Evolutionary conservation across 1,140 invertebrate species (phyloP).

Genomic region (Drosophila funebris): DNA sequence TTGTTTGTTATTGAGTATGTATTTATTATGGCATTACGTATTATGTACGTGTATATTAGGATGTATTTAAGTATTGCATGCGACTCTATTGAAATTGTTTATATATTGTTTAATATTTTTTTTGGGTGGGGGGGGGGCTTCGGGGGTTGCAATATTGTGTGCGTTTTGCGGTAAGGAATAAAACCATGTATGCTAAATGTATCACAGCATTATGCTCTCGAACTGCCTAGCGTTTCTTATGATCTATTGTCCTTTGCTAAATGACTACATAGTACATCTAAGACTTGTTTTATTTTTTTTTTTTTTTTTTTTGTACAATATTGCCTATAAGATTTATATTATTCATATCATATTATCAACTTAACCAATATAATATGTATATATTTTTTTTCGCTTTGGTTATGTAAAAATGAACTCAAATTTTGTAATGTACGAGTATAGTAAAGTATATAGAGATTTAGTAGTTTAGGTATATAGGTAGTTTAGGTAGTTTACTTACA

Average conservation of each 20-base stretch:
- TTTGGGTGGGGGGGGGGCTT: not conserved
- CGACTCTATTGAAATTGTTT: constrained; percentile 1
- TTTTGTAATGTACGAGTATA: not conserved
- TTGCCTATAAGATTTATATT: constrained; percentile 27
- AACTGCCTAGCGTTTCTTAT: constrained; percentile 74
- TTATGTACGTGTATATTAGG: not conserved
- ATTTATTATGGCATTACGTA: constrained; percentile 25
- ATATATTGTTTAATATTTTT: constrained; percentile 1
- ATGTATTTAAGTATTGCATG: constrained; percentile 11
- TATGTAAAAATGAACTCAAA: constrained; percentile 17
- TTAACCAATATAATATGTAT: constrained; percentile 23
- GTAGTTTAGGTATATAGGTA: constrained; percentile 41
- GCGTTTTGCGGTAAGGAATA: constrained; percentile 42
- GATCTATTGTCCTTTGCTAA: constrained; percentile 71
- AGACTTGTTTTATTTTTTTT: constrained; percentile 13
- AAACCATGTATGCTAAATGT: constrained; percentile 77
- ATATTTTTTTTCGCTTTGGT: constrained; percentile 2
- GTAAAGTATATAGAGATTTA: constrained; percentile 35
- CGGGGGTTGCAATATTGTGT: constrained; percentile 24
- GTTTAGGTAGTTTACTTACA: constrained; percentile 66
- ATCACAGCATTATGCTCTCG: constrained; percentile 81
- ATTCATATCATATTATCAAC: constrained; percentile 15
- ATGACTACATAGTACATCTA: constrained; percentile 49
- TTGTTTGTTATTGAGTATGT: constrained; percentile 7
- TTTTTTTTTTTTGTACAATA: constrained; percentile 47